These are phyloP conservation scores for Colostygia pectinataria DNA, from an alignment of 2,888 invertebrate genomes.

Conservation along the genomic window DNA sequence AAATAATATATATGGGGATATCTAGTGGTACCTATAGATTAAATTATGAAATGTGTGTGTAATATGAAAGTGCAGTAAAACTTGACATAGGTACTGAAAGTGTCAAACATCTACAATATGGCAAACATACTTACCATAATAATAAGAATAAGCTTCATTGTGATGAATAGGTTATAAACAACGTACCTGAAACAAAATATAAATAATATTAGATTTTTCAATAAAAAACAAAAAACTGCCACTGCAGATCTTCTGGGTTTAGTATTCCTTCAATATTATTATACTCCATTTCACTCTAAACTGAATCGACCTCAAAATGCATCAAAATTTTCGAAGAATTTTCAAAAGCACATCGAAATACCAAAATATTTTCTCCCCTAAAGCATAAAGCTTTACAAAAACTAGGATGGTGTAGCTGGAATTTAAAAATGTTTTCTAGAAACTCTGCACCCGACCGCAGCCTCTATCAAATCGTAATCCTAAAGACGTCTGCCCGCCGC, in stretches of 20 bases:
- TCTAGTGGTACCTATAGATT: no score
- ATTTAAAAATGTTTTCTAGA: constrained; percentile 14
- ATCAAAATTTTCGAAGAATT: not conserved
- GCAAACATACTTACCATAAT: no score
- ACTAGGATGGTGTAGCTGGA: not conserved
- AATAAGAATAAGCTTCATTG: no score
- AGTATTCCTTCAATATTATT: no score
- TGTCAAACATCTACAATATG: no score
- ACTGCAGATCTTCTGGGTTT: no score
- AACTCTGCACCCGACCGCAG: constrained; percentile 13
- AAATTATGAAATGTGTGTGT: no score
- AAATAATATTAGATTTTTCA: not conserved
- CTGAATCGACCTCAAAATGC: not conserved
- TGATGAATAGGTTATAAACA: not conserved
- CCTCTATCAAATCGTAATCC: constrained; percentile 14
- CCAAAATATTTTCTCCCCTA: constrained; percentile 3
- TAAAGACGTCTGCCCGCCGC: constrained; percentile 11
- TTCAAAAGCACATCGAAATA: not conserved
- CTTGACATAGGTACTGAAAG: no score
- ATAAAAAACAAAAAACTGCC: not conserved
- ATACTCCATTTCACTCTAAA: no score
- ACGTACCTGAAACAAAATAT: constrained; percentile 24
- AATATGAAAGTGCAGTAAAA: no score
- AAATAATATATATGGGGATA: no score
- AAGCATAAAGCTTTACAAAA: constrained; percentile 1